Evolutionary conservation across 2,888 invertebrate species (phyloP), one percentile per base, ranked within the genome.

Genomic region (Papilio elwesi): DNA sequence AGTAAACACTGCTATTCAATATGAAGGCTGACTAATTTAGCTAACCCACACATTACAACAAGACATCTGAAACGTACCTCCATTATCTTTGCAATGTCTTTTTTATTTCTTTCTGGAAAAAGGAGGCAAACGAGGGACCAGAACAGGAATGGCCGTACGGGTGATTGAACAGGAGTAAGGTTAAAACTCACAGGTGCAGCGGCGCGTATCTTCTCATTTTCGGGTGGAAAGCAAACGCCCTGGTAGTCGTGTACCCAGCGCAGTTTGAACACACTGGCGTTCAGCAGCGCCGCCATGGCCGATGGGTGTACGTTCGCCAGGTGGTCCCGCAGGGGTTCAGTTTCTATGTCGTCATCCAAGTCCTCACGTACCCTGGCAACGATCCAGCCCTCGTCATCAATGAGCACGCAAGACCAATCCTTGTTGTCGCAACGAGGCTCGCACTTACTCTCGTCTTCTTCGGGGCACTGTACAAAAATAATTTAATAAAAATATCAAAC

Each of bases 201-300:
- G 7, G 75, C 78, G 9, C 73, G 77, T 5, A 78, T 75, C 36
- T 82, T 81, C 51, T 82, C 82, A 7, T 84, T 78, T 70, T 80
- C 76, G 0, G 80, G 81, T 1, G 87, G 85, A 68, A 93, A 93
- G 78, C 93, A 93, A 0, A 93, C 90, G 0, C 84, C 89, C 70
- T 93, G 93, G 73, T 93, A 93, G 74, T 93, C 93, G 67, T 93
- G 91, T 26, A 93, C 81, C 90, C 91, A 90, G 78, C 88, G 87
- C 6, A 91, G 77, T 13, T 88, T 85, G 75, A 88, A 93, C 26
- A 93, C 86, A 16, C 78, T 76, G 6, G 87, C 87, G 47, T 86
- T 85, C 3, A 91, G 83, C 49, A 93, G 79, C 0, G 89, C 88
- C 0, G 82, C 79, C 93, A 93, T 92, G 0, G 86, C 90, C 0